These are phyloP conservation scores for Silurus asotus DNA, from an alignment of 2,113 vertebrate species.

Conservation along the genomic window DNA sequence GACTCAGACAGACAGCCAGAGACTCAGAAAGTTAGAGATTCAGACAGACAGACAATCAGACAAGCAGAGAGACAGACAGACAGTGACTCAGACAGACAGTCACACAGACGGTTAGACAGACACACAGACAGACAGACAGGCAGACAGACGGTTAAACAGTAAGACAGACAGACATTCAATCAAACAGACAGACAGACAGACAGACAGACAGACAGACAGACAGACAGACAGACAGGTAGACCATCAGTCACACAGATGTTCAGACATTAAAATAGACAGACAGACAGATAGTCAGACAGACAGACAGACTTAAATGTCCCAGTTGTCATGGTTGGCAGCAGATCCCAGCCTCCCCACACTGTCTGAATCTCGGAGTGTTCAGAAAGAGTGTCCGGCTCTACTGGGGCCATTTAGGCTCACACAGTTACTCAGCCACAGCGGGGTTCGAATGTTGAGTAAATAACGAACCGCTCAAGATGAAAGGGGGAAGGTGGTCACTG, in stretches of 20 bases:
- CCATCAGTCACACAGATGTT: too few relatives aligned
- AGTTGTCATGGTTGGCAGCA: slow-evolving; percentile 22
- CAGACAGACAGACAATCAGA: too few relatives aligned
- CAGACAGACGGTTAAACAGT: neutral
- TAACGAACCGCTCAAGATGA: slow-evolving; percentile 37
- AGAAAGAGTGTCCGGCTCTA: slow-evolving; percentile 28
- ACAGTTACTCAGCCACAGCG: slow-evolving; percentile 25
- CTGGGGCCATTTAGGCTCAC: slow-evolving; percentile 29
- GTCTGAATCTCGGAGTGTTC: slow-evolving; percentile 40
- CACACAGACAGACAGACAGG: neutral
- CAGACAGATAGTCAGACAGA: neutral
- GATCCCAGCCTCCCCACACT: slow-evolving; percentile 47
- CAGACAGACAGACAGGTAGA: too few relatives aligned
- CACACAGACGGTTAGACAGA: neutral
- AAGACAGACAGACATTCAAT: too few relatives aligned
- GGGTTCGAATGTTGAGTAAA: slow-evolving; percentile 37
- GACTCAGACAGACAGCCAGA: too few relatives aligned
- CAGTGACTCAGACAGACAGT: neutral
- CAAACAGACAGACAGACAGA: too few relatives aligned
- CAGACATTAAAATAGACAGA: neutral
- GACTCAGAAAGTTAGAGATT: too few relatives aligned
- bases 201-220: too few relatives aligned
- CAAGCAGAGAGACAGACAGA: too few relatives aligned
- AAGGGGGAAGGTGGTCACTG: neutral
- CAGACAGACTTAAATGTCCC: slow-evolving; percentile 20